Evolutionary conservation across 2,888 invertebrate genomes (phyloP), one percentile per base, ranked within the genome.

Genomic region (Cephus runcator): DNA sequence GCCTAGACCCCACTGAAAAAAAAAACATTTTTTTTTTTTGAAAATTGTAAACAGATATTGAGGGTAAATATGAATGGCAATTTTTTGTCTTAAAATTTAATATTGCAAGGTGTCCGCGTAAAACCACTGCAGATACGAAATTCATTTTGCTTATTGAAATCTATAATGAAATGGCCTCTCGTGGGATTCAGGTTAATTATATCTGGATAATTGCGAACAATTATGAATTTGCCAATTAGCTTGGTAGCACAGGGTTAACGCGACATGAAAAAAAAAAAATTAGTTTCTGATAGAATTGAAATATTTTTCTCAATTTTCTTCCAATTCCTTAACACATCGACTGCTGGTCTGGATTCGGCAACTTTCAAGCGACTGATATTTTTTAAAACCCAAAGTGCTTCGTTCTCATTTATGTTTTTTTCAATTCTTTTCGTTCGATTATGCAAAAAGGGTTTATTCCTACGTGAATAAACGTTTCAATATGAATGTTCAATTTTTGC

Each of bases 1-100:
- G 15, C 34, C 33, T 56, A 56, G 73, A 77, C 69, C 75, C 73
- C 40, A 36, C 83, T 83, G 75, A 79, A 83, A 83, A 23, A 56
- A 31, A 71, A 71, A 4, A 11, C 0, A 11, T 0, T 34, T 35
- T 35, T 6, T 9, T 12, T 9, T 56, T 40, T 40, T 15, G 1
- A 12, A 23, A 31, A 23, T 30, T 1, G 0, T 30, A 69, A 11
- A 69, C 12, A 34, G 34, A 34, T 0, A 9, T 34, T 69, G 2
- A 40, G 6, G 40, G 23, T 40, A 40, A 40, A 15, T 40, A 15
- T 15, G 12, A 40, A 15, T 15, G 40, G 40, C 4, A 40, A 15
- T 40, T 56, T 56, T 56, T 9, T 1, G 0, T 23, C 56, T 6
- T 23, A 56, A 56, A 56, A 56, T 56, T 2, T 56, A 56, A 23